Percentiles rank a stretch among this genome's conserved stretches.
phyloP scores from a whole-genome alignment of 2,888 invertebrate species.

The Cetonia aurata region DNA sequence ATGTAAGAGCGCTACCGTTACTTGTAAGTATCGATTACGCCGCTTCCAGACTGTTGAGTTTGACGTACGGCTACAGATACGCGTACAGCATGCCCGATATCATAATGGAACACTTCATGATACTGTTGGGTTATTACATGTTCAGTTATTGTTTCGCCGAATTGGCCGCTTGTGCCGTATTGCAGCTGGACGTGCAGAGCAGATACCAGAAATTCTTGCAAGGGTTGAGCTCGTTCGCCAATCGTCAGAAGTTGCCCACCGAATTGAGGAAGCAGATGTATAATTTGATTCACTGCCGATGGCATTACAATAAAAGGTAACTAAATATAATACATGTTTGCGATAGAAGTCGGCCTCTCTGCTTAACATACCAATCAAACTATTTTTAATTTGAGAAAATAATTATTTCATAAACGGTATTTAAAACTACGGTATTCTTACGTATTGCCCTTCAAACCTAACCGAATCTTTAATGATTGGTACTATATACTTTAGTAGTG shows the following conservation, averaged over 20 bases:
- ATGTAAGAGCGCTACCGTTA: not conserved
- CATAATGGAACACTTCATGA: conserved; percentile 30
- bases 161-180: conserved; percentile 42
- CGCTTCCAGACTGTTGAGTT: conserved; percentile 31
- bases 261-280: conserved; percentile 38
- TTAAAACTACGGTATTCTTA: too few species aligned
- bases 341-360: too few species aligned
- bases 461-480: too few species aligned
- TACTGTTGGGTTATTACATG: conserved; percentile 45
- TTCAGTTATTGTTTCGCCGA: conserved; percentile 45
- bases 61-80: conserved; percentile 22
- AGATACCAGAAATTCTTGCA: conserved; percentile 30
- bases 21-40: conserved; percentile 26
- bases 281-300: conserved; percentile 35
- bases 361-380: too few species aligned
- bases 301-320: conserved; percentile 41
- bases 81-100: conserved; percentile 45
- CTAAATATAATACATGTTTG: not conserved
- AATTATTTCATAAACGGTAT: too few species aligned
- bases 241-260: conserved; percentile 21
- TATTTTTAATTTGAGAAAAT: too few species aligned
- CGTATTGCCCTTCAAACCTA: too few species aligned
- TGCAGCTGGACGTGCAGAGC: conserved; percentile 17
- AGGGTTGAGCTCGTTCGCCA: conserved; percentile 19
- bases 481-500: too few species aligned